These are phyloP conservation scores for Himantopus leucocephalus DNA, from an alignment of 2,113 vertebrate species.

Conservation along the genomic window DNA sequence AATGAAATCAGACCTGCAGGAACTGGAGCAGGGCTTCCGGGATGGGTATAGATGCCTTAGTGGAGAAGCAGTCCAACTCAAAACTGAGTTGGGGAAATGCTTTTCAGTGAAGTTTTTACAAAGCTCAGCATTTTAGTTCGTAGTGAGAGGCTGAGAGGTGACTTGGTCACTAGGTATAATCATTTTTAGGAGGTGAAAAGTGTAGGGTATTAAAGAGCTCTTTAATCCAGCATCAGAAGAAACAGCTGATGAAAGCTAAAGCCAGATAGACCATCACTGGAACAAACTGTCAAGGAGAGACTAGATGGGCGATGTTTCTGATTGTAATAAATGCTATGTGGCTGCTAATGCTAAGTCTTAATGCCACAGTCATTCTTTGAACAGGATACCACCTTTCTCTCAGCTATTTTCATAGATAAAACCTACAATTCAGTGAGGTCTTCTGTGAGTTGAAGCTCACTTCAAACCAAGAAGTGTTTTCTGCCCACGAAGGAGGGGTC, in stretches of 20 bases:
- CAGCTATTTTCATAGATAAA: not conserved
- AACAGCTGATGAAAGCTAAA: not conserved
- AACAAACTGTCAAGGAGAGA: not conserved
- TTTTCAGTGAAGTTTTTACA: not conserved
- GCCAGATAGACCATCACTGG: not conserved
- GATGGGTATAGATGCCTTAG: rapidly evolving
- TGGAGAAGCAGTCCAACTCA: not conserved
- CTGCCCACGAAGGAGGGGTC: not conserved
- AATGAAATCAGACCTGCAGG: not conserved
- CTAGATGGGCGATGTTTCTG: not conserved
- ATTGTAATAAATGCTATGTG: not conserved
- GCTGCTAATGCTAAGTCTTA: not conserved
- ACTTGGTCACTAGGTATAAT: not conserved
- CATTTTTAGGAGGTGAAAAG: not conserved
- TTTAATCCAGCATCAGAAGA: not conserved
- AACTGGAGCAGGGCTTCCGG: not conserved
- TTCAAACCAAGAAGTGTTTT: not conserved
- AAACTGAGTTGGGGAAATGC: not conserved
- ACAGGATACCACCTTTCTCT: not conserved
- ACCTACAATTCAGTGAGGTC: not conserved
- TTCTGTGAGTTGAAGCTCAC: not conserved
- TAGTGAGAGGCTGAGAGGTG: not conserved
- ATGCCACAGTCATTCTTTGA: not conserved
- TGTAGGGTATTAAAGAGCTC: not conserved
- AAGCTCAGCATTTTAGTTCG: not conserved